phyloP scores from a whole-genome alignment of 2,797 vertebrate species.

The Otolemur crassicaudatus region DNA sequence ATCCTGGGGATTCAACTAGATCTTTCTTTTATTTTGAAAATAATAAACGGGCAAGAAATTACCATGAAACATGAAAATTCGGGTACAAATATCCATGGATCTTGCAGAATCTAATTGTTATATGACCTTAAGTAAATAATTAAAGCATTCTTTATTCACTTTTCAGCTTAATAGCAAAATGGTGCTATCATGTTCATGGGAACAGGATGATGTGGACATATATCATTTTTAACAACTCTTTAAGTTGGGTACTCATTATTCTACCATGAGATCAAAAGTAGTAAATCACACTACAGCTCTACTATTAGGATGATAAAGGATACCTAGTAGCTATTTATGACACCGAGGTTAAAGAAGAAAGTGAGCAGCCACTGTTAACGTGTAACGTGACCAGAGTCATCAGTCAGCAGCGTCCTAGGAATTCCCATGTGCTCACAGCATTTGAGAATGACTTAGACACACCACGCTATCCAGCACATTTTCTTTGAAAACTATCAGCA shows the following conservation, averaged over 20 bases:
- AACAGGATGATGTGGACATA: neutral
- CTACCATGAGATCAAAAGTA: slow-evolving; percentile 54
- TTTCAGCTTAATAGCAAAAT: slow-evolving; percentile 2
- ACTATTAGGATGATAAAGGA: slow-evolving; percentile 41
- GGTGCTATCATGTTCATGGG: neutral
- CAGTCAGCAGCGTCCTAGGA: neutral
- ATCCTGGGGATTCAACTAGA: neutral
- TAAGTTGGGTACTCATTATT: slow-evolving; percentile 56
- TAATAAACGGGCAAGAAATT: neutral
- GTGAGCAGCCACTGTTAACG: neutral
- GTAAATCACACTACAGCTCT: slow-evolving; percentile 69
- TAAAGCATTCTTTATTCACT: neutral
- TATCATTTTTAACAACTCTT: slow-evolving; percentile 38
- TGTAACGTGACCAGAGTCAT: slow-evolving; percentile 24
- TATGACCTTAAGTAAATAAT: slow-evolving; percentile 2
- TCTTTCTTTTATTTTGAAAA: neutral
- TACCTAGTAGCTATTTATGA: slow-evolving; percentile 65
- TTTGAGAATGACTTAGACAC: neutral
- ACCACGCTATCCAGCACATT: no score
- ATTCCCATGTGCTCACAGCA: neutral
- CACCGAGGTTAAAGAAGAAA: slow-evolving; percentile 33
- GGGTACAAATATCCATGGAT: neutral
- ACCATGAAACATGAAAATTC: neutral
- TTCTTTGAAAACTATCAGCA: neutral
- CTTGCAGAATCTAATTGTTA: neutral